These are phyloP conservation scores for Elephantulus edwardii DNA, from an alignment of 2,113 vertebrate species.

Conservation along the genomic window DNA sequence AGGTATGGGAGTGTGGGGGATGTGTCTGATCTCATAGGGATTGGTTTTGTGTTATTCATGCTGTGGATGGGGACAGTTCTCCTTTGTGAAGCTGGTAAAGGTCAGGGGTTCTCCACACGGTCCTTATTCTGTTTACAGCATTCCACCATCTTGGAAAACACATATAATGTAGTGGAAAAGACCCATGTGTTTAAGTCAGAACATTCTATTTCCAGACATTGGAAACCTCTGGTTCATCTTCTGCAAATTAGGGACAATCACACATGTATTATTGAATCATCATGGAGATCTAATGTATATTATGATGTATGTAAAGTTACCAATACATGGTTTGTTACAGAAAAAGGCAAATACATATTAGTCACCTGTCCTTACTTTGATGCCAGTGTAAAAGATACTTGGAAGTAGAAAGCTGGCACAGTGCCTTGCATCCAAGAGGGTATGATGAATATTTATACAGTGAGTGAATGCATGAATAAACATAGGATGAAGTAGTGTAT, in stretches of 20 bases:
- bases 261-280: neutral
- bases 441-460: conserved; percentile 73
- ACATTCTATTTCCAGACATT: neutral
- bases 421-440: conserved; percentile 44
- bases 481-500: conserved; percentile 52
- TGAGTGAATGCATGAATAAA: conserved; percentile 63
- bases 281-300: neutral
- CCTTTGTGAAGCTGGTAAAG: no score
- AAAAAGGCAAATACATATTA: conserved; percentile 30
- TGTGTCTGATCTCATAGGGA: no score
- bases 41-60: no score
- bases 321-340: neutral
- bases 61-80: no score
- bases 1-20: no score
- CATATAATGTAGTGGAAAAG: neutral
- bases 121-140: neutral
- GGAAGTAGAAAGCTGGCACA: conserved; percentile 53
- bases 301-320: neutral
- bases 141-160: neutral
- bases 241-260: neutral
- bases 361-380: conserved; percentile 36
- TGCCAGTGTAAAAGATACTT: conserved; percentile 12
- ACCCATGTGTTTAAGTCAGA: neutral
- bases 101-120: no score
- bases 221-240: neutral